These are phyloP conservation scores for Oxygymnocypris stewartii DNA, from an alignment of 2,113 vertebrate species.

Conservation along the genomic window DNA sequence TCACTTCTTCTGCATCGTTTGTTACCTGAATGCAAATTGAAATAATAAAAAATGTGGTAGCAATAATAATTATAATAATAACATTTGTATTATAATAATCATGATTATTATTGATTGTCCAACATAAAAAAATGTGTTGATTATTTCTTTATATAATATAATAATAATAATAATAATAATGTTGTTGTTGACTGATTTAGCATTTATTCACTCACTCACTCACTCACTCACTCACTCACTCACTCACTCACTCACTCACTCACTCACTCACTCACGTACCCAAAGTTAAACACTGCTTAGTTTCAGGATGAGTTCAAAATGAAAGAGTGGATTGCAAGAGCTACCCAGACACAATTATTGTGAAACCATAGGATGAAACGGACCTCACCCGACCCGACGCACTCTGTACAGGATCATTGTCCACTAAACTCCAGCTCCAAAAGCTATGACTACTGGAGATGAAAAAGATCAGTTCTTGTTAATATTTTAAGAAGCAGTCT, in stretches of 20 bases:
- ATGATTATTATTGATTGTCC: too few relatives aligned
- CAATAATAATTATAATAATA: not conserved
- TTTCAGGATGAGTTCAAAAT: slow-evolving; percentile 21
- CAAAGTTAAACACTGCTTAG: not conserved
- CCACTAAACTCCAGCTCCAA: not conserved
- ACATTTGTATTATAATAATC: too few relatives aligned
- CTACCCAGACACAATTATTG: slow-evolving; percentile 25
- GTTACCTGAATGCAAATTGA: too few relatives aligned
- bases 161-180: too few relatives aligned
- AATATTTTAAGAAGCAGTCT: slow-evolving; percentile 9
- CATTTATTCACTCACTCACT: too few relatives aligned
- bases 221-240: too few relatives aligned
- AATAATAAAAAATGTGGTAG: too few relatives aligned
- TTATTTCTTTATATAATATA: too few relatives aligned
- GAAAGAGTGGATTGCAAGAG: slow-evolving; percentile 5
- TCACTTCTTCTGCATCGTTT: too few relatives aligned
- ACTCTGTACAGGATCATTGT: not conserved
- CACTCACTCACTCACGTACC: not conserved
- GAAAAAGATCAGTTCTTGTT: not conserved
- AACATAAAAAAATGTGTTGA: too few relatives aligned
- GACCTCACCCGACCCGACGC: not conserved
- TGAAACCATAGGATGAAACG: slow-evolving; percentile 11
- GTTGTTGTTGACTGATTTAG: too few relatives aligned
- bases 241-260: too few relatives aligned
- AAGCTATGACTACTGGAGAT: not conserved